Evolutionary conservation across 2,113 vertebrate species (phyloP).

Genomic region (Garra rufa): DNA sequence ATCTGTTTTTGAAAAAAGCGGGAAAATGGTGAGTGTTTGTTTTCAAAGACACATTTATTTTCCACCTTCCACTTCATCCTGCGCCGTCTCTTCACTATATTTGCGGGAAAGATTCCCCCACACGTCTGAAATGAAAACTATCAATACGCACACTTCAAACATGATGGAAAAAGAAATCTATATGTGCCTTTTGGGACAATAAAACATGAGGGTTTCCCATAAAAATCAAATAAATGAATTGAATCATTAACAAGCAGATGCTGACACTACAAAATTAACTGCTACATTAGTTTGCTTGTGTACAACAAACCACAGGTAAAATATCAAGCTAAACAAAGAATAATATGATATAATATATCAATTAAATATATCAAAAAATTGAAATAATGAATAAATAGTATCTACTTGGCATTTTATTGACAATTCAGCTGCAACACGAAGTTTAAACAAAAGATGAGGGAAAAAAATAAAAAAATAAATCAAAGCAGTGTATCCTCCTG

Average conservation of each 20-base stretch:
- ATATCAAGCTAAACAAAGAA: neutral
- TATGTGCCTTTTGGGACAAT: neutral
- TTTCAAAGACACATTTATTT: constrained; percentile 23
- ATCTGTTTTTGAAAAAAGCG: neutral
- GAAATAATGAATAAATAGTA: neutral
- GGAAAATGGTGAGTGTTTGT: neutral
- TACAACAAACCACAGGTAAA: neutral
- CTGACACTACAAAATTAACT: neutral
- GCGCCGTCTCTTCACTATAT: constrained; percentile 17
- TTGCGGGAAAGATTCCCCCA: constrained; percentile 27
- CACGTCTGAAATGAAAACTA: constrained; percentile 39
- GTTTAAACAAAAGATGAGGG: neutral
- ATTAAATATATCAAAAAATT: too few relatives aligned
- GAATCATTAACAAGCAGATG: neutral
- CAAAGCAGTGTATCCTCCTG: neutral
- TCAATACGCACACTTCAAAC: constrained; percentile 13
- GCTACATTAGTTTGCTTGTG: neutral
- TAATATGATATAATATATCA: too few relatives aligned
- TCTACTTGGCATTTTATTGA: neutral
- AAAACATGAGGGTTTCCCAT: neutral
- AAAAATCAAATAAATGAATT: neutral
- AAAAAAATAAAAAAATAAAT: neutral
- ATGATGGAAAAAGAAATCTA: constrained; percentile 33
- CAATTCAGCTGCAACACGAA: neutral
- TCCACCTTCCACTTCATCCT: constrained; percentile 29